Percentiles rank a stretch among this genome's conserved stretches.
Evolutionary conservation across 2,797 vertebrate species (phyloP).

Genomic region (Fistularia tabacaria): DNA sequence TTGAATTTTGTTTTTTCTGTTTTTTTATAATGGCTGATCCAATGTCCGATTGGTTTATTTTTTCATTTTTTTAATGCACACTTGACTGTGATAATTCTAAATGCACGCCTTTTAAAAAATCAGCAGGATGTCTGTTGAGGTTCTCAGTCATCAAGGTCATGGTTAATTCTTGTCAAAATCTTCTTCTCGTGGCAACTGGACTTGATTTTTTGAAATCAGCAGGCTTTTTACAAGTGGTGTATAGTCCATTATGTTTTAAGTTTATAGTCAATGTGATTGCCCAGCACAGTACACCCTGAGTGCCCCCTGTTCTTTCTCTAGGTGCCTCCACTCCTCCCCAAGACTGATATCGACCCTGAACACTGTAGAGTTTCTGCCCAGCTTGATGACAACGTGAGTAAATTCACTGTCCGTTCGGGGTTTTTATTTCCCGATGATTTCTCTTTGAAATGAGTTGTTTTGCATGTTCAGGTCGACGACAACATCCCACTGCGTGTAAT

Average conservation of each 20-base stretch:
- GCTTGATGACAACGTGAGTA: slow-evolving; percentile 93
- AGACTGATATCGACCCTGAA: slow-evolving; percentile 90
- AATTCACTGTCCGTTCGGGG: background rate
- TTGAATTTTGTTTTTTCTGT: no score
- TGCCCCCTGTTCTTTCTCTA: slow-evolving; percentile 18
- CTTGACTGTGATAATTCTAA: no score
- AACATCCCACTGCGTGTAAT: slow-evolving; percentile 95
- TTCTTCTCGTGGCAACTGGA: background rate
- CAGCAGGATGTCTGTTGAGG: no score
- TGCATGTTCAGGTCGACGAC: slow-evolving; percentile 85
- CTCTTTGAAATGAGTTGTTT: background rate
- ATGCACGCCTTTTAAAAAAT: no score
- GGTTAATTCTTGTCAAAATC: no score
- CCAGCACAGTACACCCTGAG: background rate
- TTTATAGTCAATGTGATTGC: no score
- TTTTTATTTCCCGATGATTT: slow-evolving; percentile 32
- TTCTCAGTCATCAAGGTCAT: no score
- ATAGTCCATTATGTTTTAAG: no score
- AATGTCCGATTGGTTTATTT: no score
- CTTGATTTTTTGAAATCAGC: background rate
- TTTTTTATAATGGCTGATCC: no score
- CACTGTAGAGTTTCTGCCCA: slow-evolving; percentile 94
- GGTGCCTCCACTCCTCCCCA: slow-evolving; percentile 81
- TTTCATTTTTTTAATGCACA: no score
- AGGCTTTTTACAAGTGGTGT: no score